These are phyloP conservation scores for Sphenopsis melanotis DNA, from an alignment of 2,797 vertebrate species.

Conservation along the genomic window DNA sequence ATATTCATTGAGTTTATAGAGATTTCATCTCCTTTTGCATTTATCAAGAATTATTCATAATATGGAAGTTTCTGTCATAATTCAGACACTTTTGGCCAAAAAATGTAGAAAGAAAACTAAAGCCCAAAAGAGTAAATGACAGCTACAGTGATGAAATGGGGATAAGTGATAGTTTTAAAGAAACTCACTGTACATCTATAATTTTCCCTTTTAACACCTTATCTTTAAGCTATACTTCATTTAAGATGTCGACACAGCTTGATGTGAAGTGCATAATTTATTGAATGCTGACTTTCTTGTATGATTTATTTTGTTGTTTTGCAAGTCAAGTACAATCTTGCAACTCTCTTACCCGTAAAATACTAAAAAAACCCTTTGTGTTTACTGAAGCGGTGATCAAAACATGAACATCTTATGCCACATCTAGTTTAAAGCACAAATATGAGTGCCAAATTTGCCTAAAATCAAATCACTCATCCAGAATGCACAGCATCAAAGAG, in stretches of 20 bases:
- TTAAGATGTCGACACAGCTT: not conserved
- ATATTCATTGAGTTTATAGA: conserved; percentile 18
- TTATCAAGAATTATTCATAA: conserved; percentile 33
- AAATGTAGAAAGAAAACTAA: not conserved
- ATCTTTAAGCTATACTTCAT: conserved; percentile 40
- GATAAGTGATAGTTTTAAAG: conserved; percentile 36
- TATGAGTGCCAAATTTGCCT: conserved; percentile 25
- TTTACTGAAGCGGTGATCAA: conserved; percentile 44
- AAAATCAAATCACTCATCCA: conserved; percentile 42
- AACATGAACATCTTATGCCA: conserved; percentile 23
- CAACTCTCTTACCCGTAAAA: not conserved
- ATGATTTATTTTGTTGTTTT: conserved; percentile 59
- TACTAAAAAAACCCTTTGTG: not conserved
- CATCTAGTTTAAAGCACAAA: conserved; percentile 37
- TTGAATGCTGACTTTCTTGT: not conserved
- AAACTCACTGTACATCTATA: not conserved
- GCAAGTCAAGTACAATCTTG: conserved; percentile 28
- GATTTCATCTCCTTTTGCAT: not conserved
- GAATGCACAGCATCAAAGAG: not conserved
- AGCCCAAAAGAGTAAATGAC: not conserved
- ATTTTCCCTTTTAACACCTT: conserved; percentile 46
- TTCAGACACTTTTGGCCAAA: conserved; percentile 6
- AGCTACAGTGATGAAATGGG: conserved; percentile 3
- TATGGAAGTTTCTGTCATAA: not conserved
- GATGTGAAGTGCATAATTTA: conserved; percentile 20